These are phyloP conservation scores for Drosophila orena DNA, from an alignment of 1,140 invertebrate genomes.

Conservation along the genomic window DNA sequence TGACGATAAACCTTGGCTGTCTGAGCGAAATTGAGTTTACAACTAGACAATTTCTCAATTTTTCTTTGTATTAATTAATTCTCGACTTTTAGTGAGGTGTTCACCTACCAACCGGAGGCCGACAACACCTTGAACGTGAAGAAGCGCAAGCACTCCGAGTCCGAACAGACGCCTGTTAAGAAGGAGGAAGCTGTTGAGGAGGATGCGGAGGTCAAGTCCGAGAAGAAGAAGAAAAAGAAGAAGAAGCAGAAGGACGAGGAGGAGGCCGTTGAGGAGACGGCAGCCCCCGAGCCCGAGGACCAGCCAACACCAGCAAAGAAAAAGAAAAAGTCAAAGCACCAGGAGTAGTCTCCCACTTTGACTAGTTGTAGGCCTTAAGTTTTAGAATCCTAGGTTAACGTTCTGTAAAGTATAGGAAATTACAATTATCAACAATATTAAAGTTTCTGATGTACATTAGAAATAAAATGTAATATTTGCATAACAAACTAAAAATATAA, in stretches of 20 bases:
- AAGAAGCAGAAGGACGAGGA: constrained; percentile 75
- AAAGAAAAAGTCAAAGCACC: constrained; percentile 76
- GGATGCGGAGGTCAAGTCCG: constrained; percentile 54
- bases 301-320: constrained; percentile 65
- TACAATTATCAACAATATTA: constrained; percentile 29
- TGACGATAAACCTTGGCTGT: constrained; percentile 84
- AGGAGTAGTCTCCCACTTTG: constrained; percentile 42
- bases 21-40: constrained; percentile 61
- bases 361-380: constrained; percentile 49
- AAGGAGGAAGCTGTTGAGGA: constrained; percentile 61
- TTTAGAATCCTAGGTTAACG: constrained; percentile 44
- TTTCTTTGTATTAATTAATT: constrained; percentile 9
- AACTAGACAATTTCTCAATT: neutral
- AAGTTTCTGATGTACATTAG: constrained; percentile 64
- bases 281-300: constrained; percentile 23
- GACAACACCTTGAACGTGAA: constrained; percentile 87
- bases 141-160: constrained; percentile 85
- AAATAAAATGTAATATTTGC: constrained; percentile 69
- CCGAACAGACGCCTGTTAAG: constrained; percentile 79
- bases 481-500: neutral
- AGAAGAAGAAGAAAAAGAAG: constrained; percentile 86
- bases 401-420: constrained; percentile 46
- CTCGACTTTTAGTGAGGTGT: constrained; percentile 86
- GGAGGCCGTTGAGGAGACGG: constrained; percentile 52
- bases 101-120: constrained; percentile 87